Evolutionary conservation across 2,797 vertebrate genomes (phyloP).

Genomic region (Phaenicophaeus curvirostris): DNA sequence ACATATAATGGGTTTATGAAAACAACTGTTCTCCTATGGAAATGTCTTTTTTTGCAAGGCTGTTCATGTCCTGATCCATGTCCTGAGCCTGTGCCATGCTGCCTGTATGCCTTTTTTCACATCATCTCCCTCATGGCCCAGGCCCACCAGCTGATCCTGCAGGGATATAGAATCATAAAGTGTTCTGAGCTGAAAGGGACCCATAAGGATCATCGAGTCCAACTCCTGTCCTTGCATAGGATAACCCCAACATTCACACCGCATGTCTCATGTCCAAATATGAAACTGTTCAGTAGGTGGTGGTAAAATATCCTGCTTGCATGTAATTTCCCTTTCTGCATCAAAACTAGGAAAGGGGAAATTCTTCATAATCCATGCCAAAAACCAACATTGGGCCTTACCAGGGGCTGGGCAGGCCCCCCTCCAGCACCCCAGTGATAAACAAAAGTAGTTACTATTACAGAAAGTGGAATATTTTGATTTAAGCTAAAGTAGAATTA

Average conservation of each 20-base stretch:
- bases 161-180: background rate
- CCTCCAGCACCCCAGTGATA: background rate
- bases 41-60: background rate
- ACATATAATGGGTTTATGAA: rapidly evolving
- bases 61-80: no score
- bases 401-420: background rate
- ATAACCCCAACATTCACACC: no score
- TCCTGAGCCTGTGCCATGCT: no score
- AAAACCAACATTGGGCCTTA: rapidly evolving
- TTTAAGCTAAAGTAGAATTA: no score
- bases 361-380: background rate
- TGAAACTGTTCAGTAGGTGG: rapidly evolving
- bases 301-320: background rate
- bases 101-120: rapidly evolving
- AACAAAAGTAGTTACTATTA: no score
- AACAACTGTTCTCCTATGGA: background rate
- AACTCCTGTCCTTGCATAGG: no score
- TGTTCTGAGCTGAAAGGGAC: no score
- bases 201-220: no score
- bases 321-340: background rate
- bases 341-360: background rate
- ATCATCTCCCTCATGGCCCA: rapidly evolving
- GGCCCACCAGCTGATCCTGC: rapidly evolving
- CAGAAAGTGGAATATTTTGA: no score
- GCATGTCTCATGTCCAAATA: no score